Evolutionary conservation across 2,797 vertebrate species (phyloP), one percentile per base, ranked within the genome.

Genomic region (Pseudomugil gertrudae): DNA sequence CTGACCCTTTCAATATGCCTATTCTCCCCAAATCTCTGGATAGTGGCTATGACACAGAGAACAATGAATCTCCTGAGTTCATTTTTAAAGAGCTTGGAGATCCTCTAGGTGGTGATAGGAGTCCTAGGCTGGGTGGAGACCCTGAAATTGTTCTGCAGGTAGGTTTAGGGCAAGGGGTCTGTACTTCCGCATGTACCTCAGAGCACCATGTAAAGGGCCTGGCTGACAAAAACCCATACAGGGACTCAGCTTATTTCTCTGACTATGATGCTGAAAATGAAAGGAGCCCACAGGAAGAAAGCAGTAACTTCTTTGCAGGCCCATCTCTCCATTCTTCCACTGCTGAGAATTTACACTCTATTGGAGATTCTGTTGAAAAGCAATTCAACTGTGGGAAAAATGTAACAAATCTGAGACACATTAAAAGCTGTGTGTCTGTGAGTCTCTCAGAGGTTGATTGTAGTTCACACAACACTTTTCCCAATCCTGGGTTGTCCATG

Each of bases 21-120:
- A 87, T 95, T 63, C 94, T 96, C 48, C 95, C 95, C 23, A 96
- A 95, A 55, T 97, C 97, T 3, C 79, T 95, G 6, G 98, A 99
- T 84, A 99, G 98, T 3, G 98, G 98, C 66, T 99, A 99, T 1
- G 98, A 98, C 90, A 99, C 98, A 0, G 97, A 99, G 88, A 99
- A 99, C 84, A 96, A 97, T 0, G 97, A 97, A 84, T 98, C 97
- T 3, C 98, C 98, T 0, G 96, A 98, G 87, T 97, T 98, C 13
- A 84, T 96, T 52, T 93, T 96, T 38, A 98, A 94, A 86, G 97
- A 98, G 70, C 85, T 92, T 5, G 85, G 80, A 26, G 88, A 96
- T 29, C 59, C 89, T 0, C 74, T 57, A 3, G 62, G 62, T 24
- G 69, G 61, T 54, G 92, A 94, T 36, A 90, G 83, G 54, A 94